Base-by-base conservation (phyloP, 2,113 vertebrate genomes). In the Globicephala melas region DNA sequence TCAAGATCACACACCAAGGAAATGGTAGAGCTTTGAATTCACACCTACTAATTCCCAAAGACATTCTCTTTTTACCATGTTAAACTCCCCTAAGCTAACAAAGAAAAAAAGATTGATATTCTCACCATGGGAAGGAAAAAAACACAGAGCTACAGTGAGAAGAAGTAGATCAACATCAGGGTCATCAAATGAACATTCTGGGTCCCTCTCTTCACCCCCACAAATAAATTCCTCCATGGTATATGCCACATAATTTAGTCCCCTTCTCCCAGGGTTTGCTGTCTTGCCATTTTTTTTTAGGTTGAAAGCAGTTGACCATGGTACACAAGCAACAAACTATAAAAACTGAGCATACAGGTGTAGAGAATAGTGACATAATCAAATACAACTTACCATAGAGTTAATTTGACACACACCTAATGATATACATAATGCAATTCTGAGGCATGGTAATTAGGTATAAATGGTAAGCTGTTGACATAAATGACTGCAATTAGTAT, bases 391-490 rank as follows among this genome's bases (percentile, higher is more conserved):
- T 84, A 92, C 31, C 89, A 50, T 70, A 95, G 90, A 83, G 62
- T 95, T 96, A 97, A 97, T 94, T 86, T 93, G 95, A 95, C 89
- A 94, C 31, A 26, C 25, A 94, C 50, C 63, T 96, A 97, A 96
- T 97, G 89, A 97, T 93, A 92, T 91, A 76, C 95, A 89, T 96
- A 95, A 93, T 94, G 79, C 50, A 94, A 47, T 94, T 97, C 71
- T 89, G 91, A 96, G 60, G 68, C 85, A 83, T 83, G 21, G 8
- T 88, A 97, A 97, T 98, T 97, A 93, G 47, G 50, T 91, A 91
- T 92, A 96, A 97, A 97, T 90, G 85, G 89, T 74, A 83, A 98
- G 63, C 58, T 93, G 83, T 93, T 96, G 94, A 97, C 93, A 97
- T 89, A 95, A 97, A 96, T 89, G 93, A 80, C 77, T 97, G 67